Evolutionary conservation across 1,140 invertebrate genomes (phyloP).

Genomic region (Drosophila malerkotliana): DNA sequence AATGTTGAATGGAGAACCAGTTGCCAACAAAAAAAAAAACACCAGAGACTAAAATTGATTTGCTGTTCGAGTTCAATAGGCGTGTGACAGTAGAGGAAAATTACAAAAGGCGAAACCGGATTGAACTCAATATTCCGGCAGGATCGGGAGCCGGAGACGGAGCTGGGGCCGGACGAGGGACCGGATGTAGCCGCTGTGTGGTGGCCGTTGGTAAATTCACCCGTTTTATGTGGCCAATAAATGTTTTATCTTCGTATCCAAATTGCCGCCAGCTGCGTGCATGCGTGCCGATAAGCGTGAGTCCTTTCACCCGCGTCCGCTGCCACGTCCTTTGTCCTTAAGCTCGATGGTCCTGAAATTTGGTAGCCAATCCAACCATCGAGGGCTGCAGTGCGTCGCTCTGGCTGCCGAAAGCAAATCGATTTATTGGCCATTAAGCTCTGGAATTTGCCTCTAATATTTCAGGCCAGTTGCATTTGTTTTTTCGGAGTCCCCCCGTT

Average conservation of each 20-base stretch:
- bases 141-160: not conserved
- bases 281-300: slow-evolving; percentile 75
- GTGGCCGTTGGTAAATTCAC: slow-evolving; percentile 64
- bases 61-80: slow-evolving; percentile 38
- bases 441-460: slow-evolving; percentile 67
- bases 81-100: slow-evolving; percentile 45
- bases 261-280: slow-evolving; percentile 76
- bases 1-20: slow-evolving; percentile 15
- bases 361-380: slow-evolving; percentile 12
- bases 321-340: not conserved
- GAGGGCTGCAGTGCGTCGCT: slow-evolving; percentile 45
- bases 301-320: slow-evolving; percentile 12
- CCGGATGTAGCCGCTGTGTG: slow-evolving; percentile 53
- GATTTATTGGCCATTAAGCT: slow-evolving; percentile 77
- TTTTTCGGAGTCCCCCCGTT: not conserved
- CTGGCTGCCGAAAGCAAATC: slow-evolving; percentile 55
- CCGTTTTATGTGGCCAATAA: slow-evolving; percentile 80
- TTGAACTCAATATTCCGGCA: slow-evolving; percentile 35
- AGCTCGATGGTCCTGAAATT: slow-evolving; percentile 4
- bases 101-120: slow-evolving; percentile 47
- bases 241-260: slow-evolving; percentile 78
- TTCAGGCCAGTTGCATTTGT: slow-evolving; percentile 70
- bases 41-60: slow-evolving; percentile 55
- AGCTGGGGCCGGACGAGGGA: not conserved
- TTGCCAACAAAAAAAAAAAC: slow-evolving; percentile 1